Percentiles rank a stretch among this genome's conserved stretches.
Conservation (phyloP, 2,888 invertebrate species). For the Spilosoma lubricipeda region DNA sequence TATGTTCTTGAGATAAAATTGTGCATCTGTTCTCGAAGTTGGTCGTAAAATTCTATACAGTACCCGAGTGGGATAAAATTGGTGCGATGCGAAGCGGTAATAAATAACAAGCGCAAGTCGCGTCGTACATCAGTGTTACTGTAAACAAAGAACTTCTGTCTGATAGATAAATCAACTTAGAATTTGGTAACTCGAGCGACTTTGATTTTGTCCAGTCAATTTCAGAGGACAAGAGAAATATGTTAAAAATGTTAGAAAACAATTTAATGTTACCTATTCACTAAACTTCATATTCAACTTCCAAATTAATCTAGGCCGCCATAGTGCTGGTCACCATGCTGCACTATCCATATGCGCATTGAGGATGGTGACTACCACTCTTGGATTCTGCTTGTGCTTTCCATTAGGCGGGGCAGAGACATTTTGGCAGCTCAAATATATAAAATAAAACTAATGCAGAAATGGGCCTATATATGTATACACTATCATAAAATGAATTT, state of each 20-base stretch:
- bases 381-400: no score
- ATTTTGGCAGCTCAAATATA: no score
- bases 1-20: conserved; percentile 53
- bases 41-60: conserved; percentile 58
- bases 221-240: conserved; percentile 1
- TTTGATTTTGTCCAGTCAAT: conserved; percentile 16
- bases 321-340: no score
- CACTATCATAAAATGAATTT: neutral
- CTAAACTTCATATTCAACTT: no score
- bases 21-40: conserved; percentile 58
- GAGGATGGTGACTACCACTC: no score
- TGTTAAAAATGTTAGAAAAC: no score
- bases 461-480: no score
- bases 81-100: conserved; percentile 49
- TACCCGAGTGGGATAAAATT: conserved; percentile 53
- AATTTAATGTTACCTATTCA: neutral
- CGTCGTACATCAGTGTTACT: conserved; percentile 36
- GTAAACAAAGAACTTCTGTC: conserved; percentile 39
- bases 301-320: no score
- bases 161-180: conserved; percentile 39
- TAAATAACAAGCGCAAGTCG: conserved; percentile 54
- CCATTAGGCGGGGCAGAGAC: no score
- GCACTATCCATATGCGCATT: no score
- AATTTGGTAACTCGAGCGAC: conserved; percentile 23
- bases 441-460: no score